phyloP scores from a whole-genome alignment of 2,113 vertebrate genomes.

The Hippolais icterina region DNA sequence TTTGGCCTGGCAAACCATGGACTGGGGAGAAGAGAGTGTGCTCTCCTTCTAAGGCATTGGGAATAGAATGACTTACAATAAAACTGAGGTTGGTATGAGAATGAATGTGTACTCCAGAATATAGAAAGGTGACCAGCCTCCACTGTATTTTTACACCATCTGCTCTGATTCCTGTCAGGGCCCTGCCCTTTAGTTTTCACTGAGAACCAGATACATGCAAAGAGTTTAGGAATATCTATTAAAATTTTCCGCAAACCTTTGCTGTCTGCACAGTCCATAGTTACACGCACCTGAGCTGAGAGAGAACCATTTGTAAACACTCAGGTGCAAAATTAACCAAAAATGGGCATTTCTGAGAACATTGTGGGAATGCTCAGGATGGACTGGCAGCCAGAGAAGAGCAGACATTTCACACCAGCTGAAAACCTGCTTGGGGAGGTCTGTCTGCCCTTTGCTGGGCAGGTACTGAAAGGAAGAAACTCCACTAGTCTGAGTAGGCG shows the following conservation, averaged over 20 bases:
- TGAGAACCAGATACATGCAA: background rate
- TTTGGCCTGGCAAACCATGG: background rate
- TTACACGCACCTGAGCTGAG: background rate
- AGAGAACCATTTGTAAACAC: background rate
- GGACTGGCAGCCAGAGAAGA: background rate
- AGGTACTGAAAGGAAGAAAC: background rate
- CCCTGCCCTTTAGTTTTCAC: background rate
- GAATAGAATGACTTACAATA: background rate
- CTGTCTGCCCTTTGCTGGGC: background rate
- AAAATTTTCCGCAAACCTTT: background rate
- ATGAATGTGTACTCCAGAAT: background rate
- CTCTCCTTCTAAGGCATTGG: background rate
- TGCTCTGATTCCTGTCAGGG: background rate
- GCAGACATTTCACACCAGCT: background rate
- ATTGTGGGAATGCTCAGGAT: background rate
- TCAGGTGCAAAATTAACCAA: rapidly evolving
- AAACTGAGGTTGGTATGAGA: background rate
- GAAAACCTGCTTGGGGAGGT: background rate
- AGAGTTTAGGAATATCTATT: background rate
- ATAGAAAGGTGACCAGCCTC: background rate
- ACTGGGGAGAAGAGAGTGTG: background rate
- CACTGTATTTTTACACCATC: background rate
- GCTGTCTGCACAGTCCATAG: background rate
- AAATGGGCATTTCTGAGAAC: background rate
- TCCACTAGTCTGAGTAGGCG: background rate